A percentile compares a stretch with the other conserved stretches of the same genome.
Conservation (phyloP, 2,888 invertebrate species). For the Sesia apiformis region DNA sequence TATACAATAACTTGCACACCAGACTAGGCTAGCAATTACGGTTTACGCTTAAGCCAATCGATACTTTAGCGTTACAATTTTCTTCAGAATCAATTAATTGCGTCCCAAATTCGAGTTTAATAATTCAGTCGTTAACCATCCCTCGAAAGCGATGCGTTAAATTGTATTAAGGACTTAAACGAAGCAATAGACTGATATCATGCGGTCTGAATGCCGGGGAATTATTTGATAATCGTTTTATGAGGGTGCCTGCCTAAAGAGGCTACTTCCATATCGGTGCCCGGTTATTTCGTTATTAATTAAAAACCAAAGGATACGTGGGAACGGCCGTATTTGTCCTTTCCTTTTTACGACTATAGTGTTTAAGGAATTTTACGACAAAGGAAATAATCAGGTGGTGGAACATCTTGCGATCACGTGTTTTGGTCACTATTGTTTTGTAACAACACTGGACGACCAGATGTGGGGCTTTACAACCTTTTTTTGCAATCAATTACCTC, state of each 20-base stretch:
- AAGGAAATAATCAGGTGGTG: conserved; percentile 51
- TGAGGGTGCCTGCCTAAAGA: conserved; percentile 55
- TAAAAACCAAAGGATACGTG: conserved; percentile 60
- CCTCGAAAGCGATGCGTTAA: conserved; percentile 48
- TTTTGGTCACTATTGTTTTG: conserved; percentile 35
- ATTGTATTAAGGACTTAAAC: conserved; percentile 51
- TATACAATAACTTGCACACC: conserved; percentile 31
- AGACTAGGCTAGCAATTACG: conserved; percentile 1
- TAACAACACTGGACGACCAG: background rate
- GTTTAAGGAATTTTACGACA: conserved; percentile 33
- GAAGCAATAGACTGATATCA: conserved; percentile 45
- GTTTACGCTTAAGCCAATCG: too few species aligned
- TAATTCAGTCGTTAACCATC: conserved; percentile 10
- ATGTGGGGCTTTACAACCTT: background rate
- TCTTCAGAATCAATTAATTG: too few species aligned
- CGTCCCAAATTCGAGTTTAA: too few species aligned
- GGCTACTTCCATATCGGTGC: conserved; percentile 59
- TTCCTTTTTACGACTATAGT: conserved; percentile 47
- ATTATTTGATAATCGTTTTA: conserved; percentile 71
- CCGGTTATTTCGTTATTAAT: conserved; percentile 61
- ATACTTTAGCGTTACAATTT: too few species aligned
- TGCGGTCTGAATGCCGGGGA: conserved; percentile 39
- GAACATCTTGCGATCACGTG: conserved; percentile 40
- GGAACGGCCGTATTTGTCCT: conserved; percentile 44
- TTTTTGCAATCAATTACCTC: background rate